Base-by-base conservation (phyloP, 1,140 invertebrate genomes). In the Armadillidium nasatum region DNA sequence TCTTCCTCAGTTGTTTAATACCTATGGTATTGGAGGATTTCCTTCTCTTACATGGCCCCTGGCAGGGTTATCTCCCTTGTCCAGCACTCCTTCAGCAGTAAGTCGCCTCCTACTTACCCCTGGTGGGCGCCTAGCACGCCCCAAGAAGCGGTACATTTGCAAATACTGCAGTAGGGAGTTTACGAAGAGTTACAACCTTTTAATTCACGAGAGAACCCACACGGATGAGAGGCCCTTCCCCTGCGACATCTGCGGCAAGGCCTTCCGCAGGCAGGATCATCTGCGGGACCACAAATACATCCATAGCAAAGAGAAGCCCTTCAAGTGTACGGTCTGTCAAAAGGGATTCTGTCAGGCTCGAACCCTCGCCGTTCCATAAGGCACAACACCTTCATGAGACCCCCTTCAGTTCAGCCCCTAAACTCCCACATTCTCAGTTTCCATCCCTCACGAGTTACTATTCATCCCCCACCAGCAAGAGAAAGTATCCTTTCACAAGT, bases 211-310 rank as follows among this genome's bases (percentile, higher is more conserved):
- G 85, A 88, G 96, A 81, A 98, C 96, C 3, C 97, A 99, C 84
- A 99, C 97, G 0, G 95, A 99, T 85, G 97, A 99, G 85, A 86
- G 97, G 73, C 97, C 97, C 0, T 99, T 96, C 83, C 94, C 94
- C n/a, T 99, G 97, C 87, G 96, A 99, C 85, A 94, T 98, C 79
- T 99, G 97, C 85, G 93, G 95, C 84, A 99, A 98, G 88, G 93
- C 94, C 83, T 78, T 78, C 50, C 43, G 77, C 10, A 21, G 77
- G 9, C 77, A 78, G 69, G 77, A 78, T 23, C 77, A 78, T 50
- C 74, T 78, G 15, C 75, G 77, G 1, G 77, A 78, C 54, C 77
- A 78, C 45, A 75, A 75, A 87, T 97, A 96, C 85, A 98, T 97
- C 76, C 96, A 98, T 86, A 94, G 93, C 60, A 97, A 97, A 86